phyloP scores from a whole-genome alignment of 2,888 invertebrate species.

The Piscicola geometra region DNA sequence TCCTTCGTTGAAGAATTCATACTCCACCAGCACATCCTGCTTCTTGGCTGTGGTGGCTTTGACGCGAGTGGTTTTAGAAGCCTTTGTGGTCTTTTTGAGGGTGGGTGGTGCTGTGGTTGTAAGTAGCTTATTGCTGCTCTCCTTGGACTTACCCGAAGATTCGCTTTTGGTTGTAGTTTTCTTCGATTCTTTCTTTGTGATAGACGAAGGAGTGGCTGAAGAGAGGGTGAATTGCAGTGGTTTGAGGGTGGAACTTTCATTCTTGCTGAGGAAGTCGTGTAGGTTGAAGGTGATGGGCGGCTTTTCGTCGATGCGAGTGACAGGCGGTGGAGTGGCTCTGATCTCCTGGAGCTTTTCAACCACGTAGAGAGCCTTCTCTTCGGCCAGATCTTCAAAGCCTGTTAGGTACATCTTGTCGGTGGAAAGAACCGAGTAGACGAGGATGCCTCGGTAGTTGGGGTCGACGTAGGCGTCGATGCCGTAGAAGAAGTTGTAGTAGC shows the following conservation, averaged over 20 bases:
- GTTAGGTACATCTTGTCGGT: conserved; percentile 6
- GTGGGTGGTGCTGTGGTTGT: conserved; percentile 20
- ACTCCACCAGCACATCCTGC: too few relatives aligned
- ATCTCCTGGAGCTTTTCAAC: conserved; percentile 19
- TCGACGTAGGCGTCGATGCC: conserved; percentile 14
- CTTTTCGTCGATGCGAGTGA: conserved; percentile 9
- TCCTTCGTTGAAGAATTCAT: too few relatives aligned
- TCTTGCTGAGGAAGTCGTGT: conserved; percentile 20
- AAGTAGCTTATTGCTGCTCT: neutral
- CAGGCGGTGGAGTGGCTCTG: conserved; percentile 16
- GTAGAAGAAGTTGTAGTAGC: conserved; percentile 21
- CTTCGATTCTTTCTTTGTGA: neutral
- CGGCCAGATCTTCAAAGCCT: conserved; percentile 9
- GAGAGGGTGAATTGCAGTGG: neutral
- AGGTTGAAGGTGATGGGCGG: conserved; percentile 29
- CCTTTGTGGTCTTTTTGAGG: neutral
- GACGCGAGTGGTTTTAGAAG: neutral
- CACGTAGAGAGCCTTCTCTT: neutral
- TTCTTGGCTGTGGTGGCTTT: neutral
- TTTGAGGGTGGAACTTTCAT: neutral
- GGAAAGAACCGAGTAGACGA: conserved; percentile 6
- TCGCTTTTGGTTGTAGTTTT: neutral
- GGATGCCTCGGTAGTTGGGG: conserved; percentile 5
- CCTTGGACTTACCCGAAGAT: neutral
- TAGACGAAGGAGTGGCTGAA: neutral